Evolutionary conservation across 2,888 invertebrate genomes (phyloP), one percentile per base, ranked within the genome.

Genomic region (Tortrix viridana): DNA sequence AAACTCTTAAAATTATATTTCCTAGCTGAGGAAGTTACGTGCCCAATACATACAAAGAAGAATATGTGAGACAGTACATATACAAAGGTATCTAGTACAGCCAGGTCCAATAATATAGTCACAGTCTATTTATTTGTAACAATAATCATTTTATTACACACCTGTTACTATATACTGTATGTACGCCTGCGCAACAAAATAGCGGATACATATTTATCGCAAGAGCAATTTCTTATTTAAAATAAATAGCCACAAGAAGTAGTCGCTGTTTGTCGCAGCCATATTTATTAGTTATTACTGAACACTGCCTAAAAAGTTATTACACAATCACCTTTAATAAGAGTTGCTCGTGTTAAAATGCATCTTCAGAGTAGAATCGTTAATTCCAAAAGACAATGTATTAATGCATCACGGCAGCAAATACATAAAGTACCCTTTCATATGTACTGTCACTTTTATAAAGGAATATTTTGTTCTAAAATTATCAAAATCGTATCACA

Each of bases 401-500:
- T n/a, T n/a, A n/a, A n/a, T n/a, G n/a, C n/a, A n/a, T n/a, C n/a
- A n/a, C n/a, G n/a, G n/a, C n/a, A n/a, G n/a, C n/a, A n/a, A n/a
- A n/a, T n/a, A n/a, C n/a, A n/a, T n/a, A 38, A 14, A 1, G n/a
- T n/a, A 19, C 46, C 50, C 56, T 62, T 44, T 50, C 32, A 60
- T 49, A 20, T 46, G 48, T 22, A 23, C 38, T 50, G 44, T 46
- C 44, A 57, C 57, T 44, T 54, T 60, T 58, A 59, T 59, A 59
- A 69, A 72, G 75, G 73, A 73, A 76, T 74, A 79, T 75, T 84
- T 88, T 88, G 88, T 86, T 88, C 86, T 83, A 85, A 71, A 38
- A 62, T 82, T 78, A 87, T 81, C 81, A 80, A 71, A 74, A 77
- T 72, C 76, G 83, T 89, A 89, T 89, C 88, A 89, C 89, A 89